Conservation (phyloP, 1,140 invertebrate species). For the Akabosia matsudoensis region DNA sequence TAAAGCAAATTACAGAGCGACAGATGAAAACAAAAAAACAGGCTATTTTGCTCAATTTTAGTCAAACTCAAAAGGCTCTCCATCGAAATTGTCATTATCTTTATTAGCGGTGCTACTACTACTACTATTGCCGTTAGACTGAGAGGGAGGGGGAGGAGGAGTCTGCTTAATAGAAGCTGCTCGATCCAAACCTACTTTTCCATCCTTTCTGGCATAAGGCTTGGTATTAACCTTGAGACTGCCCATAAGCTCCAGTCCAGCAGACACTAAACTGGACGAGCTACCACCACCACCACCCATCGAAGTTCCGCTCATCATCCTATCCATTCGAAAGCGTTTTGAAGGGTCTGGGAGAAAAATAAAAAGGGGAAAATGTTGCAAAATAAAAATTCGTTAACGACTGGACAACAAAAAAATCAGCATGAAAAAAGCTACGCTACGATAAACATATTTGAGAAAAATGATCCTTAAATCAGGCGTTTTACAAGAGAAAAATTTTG, state of each 20-base stretch:
- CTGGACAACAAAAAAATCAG: background rate
- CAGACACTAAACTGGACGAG: background rate
- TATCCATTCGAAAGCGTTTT: background rate
- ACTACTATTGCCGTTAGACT: background rate
- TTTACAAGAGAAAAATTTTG: too few relatives aligned
- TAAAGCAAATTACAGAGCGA: background rate
- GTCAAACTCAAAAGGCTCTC: background rate
- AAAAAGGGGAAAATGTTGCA: background rate
- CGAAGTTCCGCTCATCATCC: background rate
- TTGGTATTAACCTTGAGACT: background rate
- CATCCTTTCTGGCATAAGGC: background rate
- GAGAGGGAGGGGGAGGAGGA: too few relatives aligned
- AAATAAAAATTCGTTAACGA: background rate
- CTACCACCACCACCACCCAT: too few relatives aligned
- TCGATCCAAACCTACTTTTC: background rate
- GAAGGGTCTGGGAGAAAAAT: background rate
- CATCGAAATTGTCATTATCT: background rate
- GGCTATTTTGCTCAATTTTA: too few relatives aligned
- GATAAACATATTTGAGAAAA: too few relatives aligned
- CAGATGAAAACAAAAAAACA: too few relatives aligned
- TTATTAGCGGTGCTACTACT: background rate
- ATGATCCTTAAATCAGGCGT: too few relatives aligned
- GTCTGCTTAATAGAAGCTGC: background rate
- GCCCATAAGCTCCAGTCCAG: background rate
- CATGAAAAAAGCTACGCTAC: too few relatives aligned